Evolutionary conservation across 1,140 invertebrate species (phyloP).

Genomic region (Trichogramma pretiosum): DNA sequence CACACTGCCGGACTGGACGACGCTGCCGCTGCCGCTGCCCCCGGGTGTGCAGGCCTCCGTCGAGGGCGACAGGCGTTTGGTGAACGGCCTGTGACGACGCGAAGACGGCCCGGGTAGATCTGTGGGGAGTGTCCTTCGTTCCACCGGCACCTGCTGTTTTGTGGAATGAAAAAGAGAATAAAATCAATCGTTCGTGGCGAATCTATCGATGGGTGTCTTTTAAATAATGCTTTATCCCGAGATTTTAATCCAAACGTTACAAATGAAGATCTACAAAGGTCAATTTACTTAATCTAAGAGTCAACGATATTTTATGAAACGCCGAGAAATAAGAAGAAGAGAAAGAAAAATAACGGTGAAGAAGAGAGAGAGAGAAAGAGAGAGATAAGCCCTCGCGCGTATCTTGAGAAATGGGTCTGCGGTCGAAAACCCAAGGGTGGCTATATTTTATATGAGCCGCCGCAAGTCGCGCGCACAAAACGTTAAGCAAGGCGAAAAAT

Average conservation of each 20-base stretch:
- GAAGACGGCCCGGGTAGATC: constrained; percentile 51
- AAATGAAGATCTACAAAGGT: background rate
- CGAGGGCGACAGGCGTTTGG: constrained; percentile 45
- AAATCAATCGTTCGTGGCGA: too few relatives aligned
- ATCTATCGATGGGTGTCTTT: too few relatives aligned
- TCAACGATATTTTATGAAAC: background rate
- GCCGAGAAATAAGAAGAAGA: too few relatives aligned
- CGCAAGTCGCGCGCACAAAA: background rate
- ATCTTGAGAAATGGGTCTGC: constrained; percentile 2
- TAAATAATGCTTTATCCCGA: too few relatives aligned
- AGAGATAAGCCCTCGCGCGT: background rate
- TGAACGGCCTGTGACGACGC: constrained; percentile 35
- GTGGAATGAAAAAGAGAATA: too few relatives aligned
- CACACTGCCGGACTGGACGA: constrained; percentile 39
- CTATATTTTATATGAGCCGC: too few relatives aligned
- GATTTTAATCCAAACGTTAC: too few relatives aligned
- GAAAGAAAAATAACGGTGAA: too few relatives aligned
- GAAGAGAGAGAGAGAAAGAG: background rate
- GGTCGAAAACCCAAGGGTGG: too few relatives aligned
- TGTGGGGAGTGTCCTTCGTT: constrained; percentile 61
- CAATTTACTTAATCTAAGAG: background rate
- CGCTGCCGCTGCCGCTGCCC: constrained; percentile 48
- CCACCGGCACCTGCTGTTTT: constrained; percentile 46
- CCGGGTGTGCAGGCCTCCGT: constrained; percentile 42
- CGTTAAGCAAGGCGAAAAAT: too few relatives aligned